A percentile compares a stretch with the other conserved stretches of the same genome.
Evolutionary conservation across 1,140 invertebrate species (phyloP).

Genomic region (Amyelois transitella): DNA sequence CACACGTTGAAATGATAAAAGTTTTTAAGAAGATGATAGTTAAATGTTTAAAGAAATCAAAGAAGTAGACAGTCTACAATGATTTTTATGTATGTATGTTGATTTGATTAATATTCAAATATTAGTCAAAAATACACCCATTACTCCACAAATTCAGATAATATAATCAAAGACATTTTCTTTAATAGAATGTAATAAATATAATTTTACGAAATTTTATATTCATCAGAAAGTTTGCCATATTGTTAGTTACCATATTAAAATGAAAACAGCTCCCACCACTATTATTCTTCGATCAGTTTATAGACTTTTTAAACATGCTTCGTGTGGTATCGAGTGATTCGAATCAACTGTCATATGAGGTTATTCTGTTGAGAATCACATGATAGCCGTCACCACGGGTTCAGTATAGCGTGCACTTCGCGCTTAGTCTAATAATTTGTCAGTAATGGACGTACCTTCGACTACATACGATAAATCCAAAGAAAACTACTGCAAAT

Average conservation of each 20-base stretch:
- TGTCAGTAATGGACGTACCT: conserved; percentile 73
- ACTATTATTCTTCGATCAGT: neutral
- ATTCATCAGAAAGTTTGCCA: neutral
- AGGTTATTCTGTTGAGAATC: neutral
- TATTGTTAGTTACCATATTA: neutral
- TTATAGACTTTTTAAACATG: neutral
- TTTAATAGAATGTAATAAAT: neutral
- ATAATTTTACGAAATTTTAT: neutral
- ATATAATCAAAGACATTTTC: too few species aligned
- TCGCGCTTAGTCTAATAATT: conserved; percentile 52
- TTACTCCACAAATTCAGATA: conserved; percentile 48
- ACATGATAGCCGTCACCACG: conserved; percentile 43
- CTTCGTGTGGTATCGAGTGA: neutral
- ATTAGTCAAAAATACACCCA: conserved; percentile 67
- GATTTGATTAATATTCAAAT: conserved; percentile 44
- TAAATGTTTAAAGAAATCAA: neutral
- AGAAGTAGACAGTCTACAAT: neutral
- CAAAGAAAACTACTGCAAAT: conserved; percentile 76
- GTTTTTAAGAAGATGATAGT: neutral
- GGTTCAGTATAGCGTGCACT: conserved; percentile 46
- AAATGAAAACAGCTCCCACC: neutral
- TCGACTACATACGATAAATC: conserved; percentile 74
- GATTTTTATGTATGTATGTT: conserved; percentile 1
- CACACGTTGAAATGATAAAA: neutral
- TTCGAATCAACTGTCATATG: neutral